phyloP scores from a whole-genome alignment of 2,113 vertebrate genomes.

The Anolis carolinensis region DNA sequence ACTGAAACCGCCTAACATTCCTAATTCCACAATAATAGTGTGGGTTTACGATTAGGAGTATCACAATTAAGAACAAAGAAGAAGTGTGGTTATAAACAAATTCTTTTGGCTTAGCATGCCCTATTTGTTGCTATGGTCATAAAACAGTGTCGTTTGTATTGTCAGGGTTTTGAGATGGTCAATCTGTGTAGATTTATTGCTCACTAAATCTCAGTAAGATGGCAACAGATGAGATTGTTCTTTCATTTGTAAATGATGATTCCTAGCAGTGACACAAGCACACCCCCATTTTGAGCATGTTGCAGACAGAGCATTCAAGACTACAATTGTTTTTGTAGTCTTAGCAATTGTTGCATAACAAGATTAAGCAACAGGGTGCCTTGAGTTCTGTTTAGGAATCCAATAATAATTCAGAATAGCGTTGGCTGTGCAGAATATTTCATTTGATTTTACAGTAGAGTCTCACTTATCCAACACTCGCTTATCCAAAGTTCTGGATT shows the following conservation, averaged over 20 bases:
- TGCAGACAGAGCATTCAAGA: neutral
- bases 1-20: neutral
- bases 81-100: neutral
- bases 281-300: neutral
- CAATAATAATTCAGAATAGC: neutral
- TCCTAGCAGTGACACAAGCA: neutral
- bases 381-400: neutral
- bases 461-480: too few relatives aligned
- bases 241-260: neutral
- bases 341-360: neutral
- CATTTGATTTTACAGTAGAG: too few relatives aligned
- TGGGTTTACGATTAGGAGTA: neutral
- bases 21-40: neutral
- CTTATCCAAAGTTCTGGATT: too few relatives aligned
- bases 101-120: neutral
- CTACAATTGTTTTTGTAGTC: neutral
- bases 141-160: neutral
- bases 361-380: neutral
- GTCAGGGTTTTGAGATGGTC: neutral
- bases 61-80: neutral
- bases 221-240: neutral
- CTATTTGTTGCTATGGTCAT: conserved; percentile 1
- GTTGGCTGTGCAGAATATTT: too few relatives aligned
- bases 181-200: neutral
- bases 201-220: neutral